These are phyloP conservation scores for Phrynosoma blainvillii DNA, from an alignment of 2,113 vertebrate species.

Conservation along the genomic window DNA sequence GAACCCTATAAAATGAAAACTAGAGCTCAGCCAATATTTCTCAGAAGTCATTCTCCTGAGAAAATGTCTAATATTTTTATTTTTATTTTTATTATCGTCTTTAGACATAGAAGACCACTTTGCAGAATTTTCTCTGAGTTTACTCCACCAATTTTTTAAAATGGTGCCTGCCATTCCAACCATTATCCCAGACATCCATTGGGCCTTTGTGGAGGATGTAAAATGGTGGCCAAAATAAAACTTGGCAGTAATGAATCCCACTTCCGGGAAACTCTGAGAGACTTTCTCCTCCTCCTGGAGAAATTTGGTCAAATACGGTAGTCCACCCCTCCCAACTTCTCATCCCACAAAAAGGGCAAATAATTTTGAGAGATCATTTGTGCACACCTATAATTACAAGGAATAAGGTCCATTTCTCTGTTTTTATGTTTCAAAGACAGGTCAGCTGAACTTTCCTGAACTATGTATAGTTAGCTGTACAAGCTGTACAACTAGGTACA, in stretches of 20 bases:
- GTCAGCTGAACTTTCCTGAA: background rate
- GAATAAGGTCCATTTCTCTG: background rate
- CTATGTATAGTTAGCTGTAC: too few species aligned
- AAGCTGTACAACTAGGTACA: too few species aligned
- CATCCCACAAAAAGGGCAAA: background rate
- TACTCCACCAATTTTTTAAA: background rate
- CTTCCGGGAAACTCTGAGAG: background rate
- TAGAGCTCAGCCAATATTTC: background rate
- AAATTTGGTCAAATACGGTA: background rate
- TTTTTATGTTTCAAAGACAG: constrained; percentile 33
- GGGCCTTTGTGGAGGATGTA: background rate
- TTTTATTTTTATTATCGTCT: background rate
- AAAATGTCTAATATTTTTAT: background rate
- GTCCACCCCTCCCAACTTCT: too few species aligned
- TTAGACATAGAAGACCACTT: background rate
- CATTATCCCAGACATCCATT: background rate
- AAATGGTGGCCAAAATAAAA: background rate
- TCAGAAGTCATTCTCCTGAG: background rate
- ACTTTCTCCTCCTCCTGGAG: background rate
- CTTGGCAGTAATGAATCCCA: background rate
- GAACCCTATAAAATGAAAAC: background rate
- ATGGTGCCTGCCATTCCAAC: too few species aligned
- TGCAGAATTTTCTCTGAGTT: background rate
- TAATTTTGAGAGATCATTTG: background rate
- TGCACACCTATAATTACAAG: background rate